These are phyloP conservation scores for Diabrotica balteata DNA, from an alignment of 2,888 invertebrate genomes.

Conservation along the genomic window DNA sequence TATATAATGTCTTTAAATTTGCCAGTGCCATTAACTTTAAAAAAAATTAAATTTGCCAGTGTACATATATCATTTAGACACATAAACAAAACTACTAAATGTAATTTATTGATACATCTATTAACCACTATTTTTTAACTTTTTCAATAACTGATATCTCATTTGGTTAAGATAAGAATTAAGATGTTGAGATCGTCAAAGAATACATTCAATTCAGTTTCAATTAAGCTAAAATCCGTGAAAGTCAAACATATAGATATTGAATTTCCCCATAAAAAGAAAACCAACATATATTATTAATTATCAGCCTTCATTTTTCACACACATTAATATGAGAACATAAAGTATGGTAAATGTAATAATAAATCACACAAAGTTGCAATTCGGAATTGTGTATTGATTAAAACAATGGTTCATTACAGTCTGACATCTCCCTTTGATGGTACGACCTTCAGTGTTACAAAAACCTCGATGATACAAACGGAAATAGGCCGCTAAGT, in stretches of 20 bases:
- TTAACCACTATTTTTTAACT: too few relatives aligned
- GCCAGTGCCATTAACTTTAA: too few relatives aligned
- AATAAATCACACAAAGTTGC: conserved; percentile 1
- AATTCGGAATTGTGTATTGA: neutral
- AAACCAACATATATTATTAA: neutral
- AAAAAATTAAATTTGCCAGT: too few relatives aligned
- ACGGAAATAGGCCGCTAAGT: too few relatives aligned
- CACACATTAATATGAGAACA: neutral
- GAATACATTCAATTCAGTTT: too few relatives aligned
- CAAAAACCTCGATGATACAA: too few relatives aligned
- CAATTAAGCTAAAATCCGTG: neutral
- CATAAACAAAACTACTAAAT: too few relatives aligned
- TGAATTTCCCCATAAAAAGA: neutral
- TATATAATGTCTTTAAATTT: too few relatives aligned
- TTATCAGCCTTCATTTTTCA: neutral
- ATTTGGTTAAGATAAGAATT: neutral
- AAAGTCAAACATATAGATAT: neutral
- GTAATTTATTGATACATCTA: too few relatives aligned
- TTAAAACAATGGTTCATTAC: conserved; percentile 7
- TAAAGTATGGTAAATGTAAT: neutral
- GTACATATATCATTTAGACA: too few relatives aligned
- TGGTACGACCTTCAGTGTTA: neutral
- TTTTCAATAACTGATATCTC: too few relatives aligned
- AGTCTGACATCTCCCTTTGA: neutral
- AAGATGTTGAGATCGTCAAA: neutral